Evolutionary conservation across 2,797 vertebrate species (phyloP).

Genomic region (Champsocephalus gunnari): DNA sequence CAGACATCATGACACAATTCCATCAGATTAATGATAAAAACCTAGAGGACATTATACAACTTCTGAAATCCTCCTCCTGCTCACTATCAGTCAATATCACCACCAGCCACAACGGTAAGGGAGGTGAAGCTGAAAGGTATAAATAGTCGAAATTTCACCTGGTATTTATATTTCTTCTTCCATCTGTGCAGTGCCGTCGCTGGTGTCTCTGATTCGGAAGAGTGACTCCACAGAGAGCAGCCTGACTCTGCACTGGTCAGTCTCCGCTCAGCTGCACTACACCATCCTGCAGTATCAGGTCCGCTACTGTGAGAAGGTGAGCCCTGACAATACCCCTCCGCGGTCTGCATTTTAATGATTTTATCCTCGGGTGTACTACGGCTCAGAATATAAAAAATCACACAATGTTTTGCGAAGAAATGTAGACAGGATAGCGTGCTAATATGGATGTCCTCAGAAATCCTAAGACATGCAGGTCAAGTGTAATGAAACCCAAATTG

Average conservation of each 20-base stretch:
- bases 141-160: neutral
- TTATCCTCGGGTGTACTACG: neutral
- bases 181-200: conserved; percentile 84
- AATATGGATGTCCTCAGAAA: neutral
- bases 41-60: no score
- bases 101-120: conserved; percentile 88
- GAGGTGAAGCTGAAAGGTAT: neutral
- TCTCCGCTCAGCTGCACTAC: conserved; percentile 83
- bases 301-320: conserved; percentile 93
- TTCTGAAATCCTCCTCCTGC: no score
- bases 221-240: conserved; percentile 87
- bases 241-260: conserved; percentile 87
- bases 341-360: neutral
- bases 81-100: conserved; percentile 94
- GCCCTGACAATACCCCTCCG: conserved; percentile 19
- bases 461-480: neutral
- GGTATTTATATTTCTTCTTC: conserved; percentile 40
- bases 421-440: neutral
- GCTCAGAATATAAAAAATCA: conserved; percentile 1
- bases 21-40: no score
- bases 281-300: conserved; percentile 91
- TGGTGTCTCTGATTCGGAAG: conserved; percentile 87
- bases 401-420: neutral
- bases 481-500: neutral
- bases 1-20: no score